phyloP scores from a whole-genome alignment of 2,888 invertebrate genomes.

The Torymus auratus region DNA sequence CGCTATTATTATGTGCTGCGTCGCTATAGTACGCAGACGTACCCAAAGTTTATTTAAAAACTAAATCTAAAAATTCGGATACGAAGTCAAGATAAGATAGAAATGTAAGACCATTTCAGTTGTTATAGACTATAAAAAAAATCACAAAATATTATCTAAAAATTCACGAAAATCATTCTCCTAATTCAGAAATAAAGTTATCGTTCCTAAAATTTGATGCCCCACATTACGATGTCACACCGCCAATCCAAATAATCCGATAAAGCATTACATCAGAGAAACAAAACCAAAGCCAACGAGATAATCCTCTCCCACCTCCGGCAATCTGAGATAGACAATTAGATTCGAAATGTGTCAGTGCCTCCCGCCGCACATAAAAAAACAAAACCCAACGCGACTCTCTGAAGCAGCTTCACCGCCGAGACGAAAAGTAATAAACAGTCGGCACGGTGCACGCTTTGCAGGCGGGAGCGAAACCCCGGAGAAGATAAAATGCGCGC shows the following conservation, averaged over 20 bases:
- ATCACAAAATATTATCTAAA: too few relatives aligned
- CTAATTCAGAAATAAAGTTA: too few relatives aligned
- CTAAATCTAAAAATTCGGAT: not conserved
- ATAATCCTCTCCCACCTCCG: not conserved
- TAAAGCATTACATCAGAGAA: not conserved
- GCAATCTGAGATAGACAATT: conserved; percentile 27
- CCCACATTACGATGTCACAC: too few relatives aligned
- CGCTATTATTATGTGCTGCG: conserved; percentile 40
- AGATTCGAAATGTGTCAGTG: conserved; percentile 11
- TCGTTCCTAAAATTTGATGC: too few relatives aligned
- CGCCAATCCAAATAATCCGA: too few relatives aligned
- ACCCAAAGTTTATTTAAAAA: conserved; percentile 17
- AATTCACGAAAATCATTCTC: too few relatives aligned
- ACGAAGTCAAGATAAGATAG: too few relatives aligned
- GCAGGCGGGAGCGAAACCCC: not conserved
- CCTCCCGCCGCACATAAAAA: not conserved
- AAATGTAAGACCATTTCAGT: too few relatives aligned
- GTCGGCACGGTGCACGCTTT: too few relatives aligned
- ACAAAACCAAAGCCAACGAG: not conserved
- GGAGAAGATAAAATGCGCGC: conserved; percentile 28
- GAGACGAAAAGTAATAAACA: too few relatives aligned
- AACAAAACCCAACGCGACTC: not conserved
- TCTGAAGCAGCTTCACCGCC: too few relatives aligned
- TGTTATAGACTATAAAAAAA: too few relatives aligned
- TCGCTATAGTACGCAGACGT: conserved; percentile 3